phyloP scores from a whole-genome alignment of 2,888 invertebrate species.

The Notodonta dromedarius region DNA sequence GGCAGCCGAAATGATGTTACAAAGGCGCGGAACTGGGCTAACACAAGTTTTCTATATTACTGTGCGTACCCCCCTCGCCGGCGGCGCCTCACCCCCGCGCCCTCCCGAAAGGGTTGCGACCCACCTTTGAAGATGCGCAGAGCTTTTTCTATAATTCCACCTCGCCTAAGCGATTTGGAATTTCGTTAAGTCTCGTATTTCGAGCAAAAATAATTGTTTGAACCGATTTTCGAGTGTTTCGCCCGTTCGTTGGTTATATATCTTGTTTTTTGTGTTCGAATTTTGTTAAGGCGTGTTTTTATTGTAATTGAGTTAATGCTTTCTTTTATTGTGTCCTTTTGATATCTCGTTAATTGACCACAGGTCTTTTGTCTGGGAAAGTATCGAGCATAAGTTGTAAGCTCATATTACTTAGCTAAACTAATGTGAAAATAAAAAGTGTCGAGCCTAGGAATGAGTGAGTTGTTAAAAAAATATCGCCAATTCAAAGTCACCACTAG shows the following conservation, averaged over 20 bases:
- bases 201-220: slow-evolving; percentile 81
- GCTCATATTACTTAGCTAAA: no score
- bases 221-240: slow-evolving; percentile 72
- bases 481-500: no score
- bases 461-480: no score
- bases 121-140: slow-evolving; percentile 83
- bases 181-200: slow-evolving; percentile 83
- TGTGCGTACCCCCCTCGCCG: slow-evolving; percentile 65
- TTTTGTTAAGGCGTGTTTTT: slow-evolving; percentile 43
- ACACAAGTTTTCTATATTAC: slow-evolving; percentile 85
- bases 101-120: slow-evolving; percentile 72
- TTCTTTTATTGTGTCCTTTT: neutral
- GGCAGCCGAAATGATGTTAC: slow-evolving; percentile 83
- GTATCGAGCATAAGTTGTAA: no score
- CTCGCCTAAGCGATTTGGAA: slow-evolving; percentile 81
- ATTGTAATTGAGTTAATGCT: neutral
- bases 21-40: slow-evolving; percentile 84
- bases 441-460: no score
- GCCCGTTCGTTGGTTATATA: slow-evolving; percentile 47
- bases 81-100: slow-evolving; percentile 32
- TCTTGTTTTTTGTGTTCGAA: slow-evolving; percentile 47
- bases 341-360: neutral
- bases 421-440: no score
- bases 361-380: neutral
- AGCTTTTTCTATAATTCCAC: slow-evolving; percentile 82